A percentile compares a stretch with the other conserved stretches of the same genome.
Conservation (phyloP, 1,140 invertebrate genomes). For the Halictus rubicundus region DNA sequence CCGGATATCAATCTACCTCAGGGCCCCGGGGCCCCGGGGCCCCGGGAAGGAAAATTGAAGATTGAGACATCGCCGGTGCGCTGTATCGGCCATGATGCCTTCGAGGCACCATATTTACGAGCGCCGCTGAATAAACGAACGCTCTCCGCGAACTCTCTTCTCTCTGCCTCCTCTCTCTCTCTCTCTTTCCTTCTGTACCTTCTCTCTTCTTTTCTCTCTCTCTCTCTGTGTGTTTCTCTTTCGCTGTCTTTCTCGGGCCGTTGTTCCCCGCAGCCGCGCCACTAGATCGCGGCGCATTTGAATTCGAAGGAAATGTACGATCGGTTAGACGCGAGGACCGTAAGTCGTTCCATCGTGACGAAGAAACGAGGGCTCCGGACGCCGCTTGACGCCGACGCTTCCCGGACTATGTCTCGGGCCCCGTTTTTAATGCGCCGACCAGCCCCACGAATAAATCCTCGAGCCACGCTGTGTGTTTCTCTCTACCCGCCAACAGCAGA, state of each 20-base stretch:
- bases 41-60: slow-evolving; percentile 53
- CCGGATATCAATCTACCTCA: slow-evolving; percentile 43
- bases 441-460: slow-evolving; percentile 22
- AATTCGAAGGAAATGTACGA: slow-evolving; percentile 69
- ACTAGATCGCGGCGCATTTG: slow-evolving; percentile 66
- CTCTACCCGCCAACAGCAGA: no score
- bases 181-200: not conserved
- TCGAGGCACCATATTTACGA: slow-evolving; percentile 63
- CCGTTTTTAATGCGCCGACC: slow-evolving; percentile 39
- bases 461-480: no score
- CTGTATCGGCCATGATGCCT: slow-evolving; percentile 60
- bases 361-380: slow-evolving; percentile 40
- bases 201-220: no score
- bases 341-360: slow-evolving; percentile 52
- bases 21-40: slow-evolving; percentile 1
- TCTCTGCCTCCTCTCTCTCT: not conserved
- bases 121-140: slow-evolving; percentile 56
- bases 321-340: slow-evolving; percentile 50
- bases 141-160: slow-evolving; percentile 38
- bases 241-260: not conserved
- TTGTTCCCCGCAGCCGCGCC: slow-evolving; percentile 48
- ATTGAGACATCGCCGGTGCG: slow-evolving; percentile 61
- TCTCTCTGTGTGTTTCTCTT: no score
- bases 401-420: slow-evolving; percentile 23
- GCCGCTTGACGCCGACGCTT: slow-evolving; percentile 40